Evolutionary conservation across 2,113 vertebrate genomes (phyloP).

Genomic region (Petrocephalus zakoni): DNA sequence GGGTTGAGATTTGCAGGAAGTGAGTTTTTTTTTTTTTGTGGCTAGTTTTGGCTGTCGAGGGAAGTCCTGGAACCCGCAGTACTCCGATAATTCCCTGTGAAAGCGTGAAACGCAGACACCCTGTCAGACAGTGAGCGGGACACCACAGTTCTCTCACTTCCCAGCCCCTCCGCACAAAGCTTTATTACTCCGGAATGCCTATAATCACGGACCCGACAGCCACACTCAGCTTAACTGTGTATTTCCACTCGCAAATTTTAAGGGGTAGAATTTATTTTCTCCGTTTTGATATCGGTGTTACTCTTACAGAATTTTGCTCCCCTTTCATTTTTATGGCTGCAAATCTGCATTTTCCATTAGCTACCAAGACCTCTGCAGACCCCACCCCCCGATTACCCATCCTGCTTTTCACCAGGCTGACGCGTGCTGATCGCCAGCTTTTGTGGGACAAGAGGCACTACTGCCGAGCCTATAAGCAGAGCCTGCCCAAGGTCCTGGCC

Average conservation of each 20-base stretch:
- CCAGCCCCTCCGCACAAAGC: neutral
- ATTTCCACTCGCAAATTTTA: slow-evolving; percentile 17
- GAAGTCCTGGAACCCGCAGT: neutral
- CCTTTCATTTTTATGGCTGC: neutral
- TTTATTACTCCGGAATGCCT: neutral
- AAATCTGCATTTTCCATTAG: neutral
- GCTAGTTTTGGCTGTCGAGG: neutral
- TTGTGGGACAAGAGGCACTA: slow-evolving; percentile 86
- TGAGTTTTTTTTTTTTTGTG: neutral
- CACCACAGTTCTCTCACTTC: neutral
- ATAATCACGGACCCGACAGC: slow-evolving; percentile 9
- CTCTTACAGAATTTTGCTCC: neutral
- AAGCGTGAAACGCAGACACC: neutral
- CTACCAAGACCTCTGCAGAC: neutral
- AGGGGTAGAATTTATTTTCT: slow-evolving; percentile 15
- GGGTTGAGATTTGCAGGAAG: neutral
- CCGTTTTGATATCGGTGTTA: neutral
- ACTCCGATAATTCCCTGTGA: neutral
- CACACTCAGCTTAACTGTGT: slow-evolving; percentile 10
- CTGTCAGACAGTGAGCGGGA: neutral
- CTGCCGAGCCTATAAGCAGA: slow-evolving; percentile 67
- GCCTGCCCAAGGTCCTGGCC: slow-evolving; percentile 84
- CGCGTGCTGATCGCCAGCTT: slow-evolving; percentile 79
- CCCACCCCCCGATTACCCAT: neutral
- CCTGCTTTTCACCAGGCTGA: slow-evolving; percentile 63